Percentiles rank a stretch among this genome's conserved stretches.
These are phyloP conservation scores for Cenopis cana DNA, from an alignment of 2,888 invertebrate species.

Conservation along the genomic window DNA sequence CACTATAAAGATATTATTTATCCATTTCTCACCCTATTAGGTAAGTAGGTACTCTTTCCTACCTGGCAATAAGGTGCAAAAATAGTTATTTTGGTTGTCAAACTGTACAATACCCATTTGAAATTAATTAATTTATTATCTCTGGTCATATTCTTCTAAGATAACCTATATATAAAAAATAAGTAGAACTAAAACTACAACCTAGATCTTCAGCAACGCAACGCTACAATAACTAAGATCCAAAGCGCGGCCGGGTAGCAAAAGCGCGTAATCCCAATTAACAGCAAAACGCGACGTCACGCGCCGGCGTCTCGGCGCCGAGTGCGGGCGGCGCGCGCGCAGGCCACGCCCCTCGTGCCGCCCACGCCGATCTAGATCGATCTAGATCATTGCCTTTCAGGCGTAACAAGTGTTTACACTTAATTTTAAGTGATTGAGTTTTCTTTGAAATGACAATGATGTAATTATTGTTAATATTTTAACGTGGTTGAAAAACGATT, in stretches of 20 bases:
- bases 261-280: constrained; percentile 36
- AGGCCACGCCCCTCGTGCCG: constrained; percentile 71
- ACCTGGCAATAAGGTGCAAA: too few species aligned
- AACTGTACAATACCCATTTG: too few species aligned
- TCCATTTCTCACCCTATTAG: too few species aligned
- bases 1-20: neutral
- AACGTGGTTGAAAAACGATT: too few species aligned
- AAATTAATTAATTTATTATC: too few species aligned
- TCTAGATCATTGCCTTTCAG: constrained; percentile 66
- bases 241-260: constrained; percentile 14
- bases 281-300: constrained; percentile 38
- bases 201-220: neutral
- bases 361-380: constrained; percentile 77
- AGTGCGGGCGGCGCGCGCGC: constrained; percentile 69
- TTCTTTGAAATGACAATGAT: neutral
- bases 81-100: too few species aligned
- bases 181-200: too few species aligned
- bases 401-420: neutral
- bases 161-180: too few species aligned
- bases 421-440: neutral
- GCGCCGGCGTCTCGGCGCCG: constrained; percentile 66
- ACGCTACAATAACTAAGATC: neutral
- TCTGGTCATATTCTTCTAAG: too few species aligned
- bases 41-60: too few species aligned
- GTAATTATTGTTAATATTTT: too few species aligned